Evolutionary conservation across 2,888 invertebrate species (phyloP), one percentile per base, ranked within the genome.

Genomic region (Vanessa cardui): DNA sequence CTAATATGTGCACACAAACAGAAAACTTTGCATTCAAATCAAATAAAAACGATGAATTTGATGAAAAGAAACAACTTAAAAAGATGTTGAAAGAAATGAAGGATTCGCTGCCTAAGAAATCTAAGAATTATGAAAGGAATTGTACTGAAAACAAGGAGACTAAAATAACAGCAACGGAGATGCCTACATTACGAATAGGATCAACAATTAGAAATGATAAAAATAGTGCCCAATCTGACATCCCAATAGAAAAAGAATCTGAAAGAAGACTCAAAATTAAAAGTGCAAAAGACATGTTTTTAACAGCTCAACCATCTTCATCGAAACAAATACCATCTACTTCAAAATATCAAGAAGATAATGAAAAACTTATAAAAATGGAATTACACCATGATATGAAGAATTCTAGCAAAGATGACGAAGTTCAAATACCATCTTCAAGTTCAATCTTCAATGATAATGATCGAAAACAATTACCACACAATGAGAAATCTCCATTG

Each of bases 1-100:
- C 76, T 21, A 82, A 76, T 72, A 81, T 73, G 66, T 80, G 73
- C 70, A 86, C 85, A 46, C 88, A 87, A 80, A 87, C 85, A 15
- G 82, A 78, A 63, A 76, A 62, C 8, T 70, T 73, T 20, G 45
- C 70, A n/a, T 15, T 39, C 3, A 54, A 52, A 15, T 47, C 61
- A 44, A 59, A 15, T 69, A 47, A 45, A 58, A 21, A 21, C 63
- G 78, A 68, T 61, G 67, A 67, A 49, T 70, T 62, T 12, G 89
- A 94, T 74, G 94, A 95, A 76, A 94, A 94, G 78, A 94, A 94
- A 79, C 93, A 93, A 80, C 85, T 96, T 39, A 95, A 94, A 81
- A 95, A 95, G 84, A 95, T 96, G 94, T 83, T 96, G 72, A 96
- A 96, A 78, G 96, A 96, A 89, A 96, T 96, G 95, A 96, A 96